These are phyloP conservation scores for Notolabrus celidotus DNA, from an alignment of 2,797 vertebrate species.

Conservation along the genomic window DNA sequence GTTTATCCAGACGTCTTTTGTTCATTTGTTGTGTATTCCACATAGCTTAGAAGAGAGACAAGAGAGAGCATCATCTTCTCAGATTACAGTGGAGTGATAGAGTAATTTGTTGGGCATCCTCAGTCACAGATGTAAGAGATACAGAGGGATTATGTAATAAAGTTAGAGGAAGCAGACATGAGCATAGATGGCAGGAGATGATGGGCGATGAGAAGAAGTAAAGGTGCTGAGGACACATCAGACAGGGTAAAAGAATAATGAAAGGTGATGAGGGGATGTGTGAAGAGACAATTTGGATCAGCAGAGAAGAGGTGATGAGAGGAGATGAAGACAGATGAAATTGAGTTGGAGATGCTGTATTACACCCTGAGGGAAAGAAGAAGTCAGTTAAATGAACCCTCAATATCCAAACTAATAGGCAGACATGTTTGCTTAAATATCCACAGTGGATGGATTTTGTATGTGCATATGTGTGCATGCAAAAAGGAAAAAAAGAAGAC, in stretches of 20 bases:
- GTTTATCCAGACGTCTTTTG: slow-evolving; percentile 34
- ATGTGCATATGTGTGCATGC: background rate
- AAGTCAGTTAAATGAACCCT: background rate
- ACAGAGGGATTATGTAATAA: slow-evolving; percentile 14
- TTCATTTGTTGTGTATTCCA: slow-evolving; percentile 32
- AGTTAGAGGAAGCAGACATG: background rate
- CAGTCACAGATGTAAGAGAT: slow-evolving; percentile 1
- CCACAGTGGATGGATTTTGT: background rate
- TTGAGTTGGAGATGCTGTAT: slow-evolving; percentile 13
- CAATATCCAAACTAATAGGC: background rate
- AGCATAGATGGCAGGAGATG: slow-evolving; percentile 3
- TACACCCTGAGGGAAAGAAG: slow-evolving; percentile 7
- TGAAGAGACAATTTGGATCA: slow-evolving; percentile 21
- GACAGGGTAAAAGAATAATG: slow-evolving; percentile 11
- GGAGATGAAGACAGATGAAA: slow-evolving; percentile 7
- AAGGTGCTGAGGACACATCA: slow-evolving; percentile 18
- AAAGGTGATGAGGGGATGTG: slow-evolving; percentile 13
- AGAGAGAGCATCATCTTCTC: slow-evolving; percentile 1
- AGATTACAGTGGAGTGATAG: background rate
- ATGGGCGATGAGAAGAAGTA: slow-evolving; percentile 17
- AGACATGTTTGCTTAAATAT: background rate
- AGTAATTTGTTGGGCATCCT: slow-evolving; percentile 10
- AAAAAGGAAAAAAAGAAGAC: background rate
- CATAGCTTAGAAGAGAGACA: background rate
- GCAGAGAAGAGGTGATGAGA: background rate